Percentiles rank a stretch among this genome's conserved stretches.
Conservation (phyloP, 2,113 vertebrate genomes). For the Cervus canadensis region DNA sequence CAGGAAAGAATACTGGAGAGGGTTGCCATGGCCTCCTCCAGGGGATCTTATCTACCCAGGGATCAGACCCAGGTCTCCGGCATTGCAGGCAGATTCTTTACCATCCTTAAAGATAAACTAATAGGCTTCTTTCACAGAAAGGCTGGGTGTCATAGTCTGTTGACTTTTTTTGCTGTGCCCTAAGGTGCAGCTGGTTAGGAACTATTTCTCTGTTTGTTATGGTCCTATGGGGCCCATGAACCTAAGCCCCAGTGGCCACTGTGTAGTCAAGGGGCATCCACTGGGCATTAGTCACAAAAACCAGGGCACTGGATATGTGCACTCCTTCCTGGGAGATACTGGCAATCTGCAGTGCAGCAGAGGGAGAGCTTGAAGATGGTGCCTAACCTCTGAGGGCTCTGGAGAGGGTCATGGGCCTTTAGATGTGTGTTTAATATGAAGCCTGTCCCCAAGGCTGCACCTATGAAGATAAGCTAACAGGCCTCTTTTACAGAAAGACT, state of each 20-base stretch:
- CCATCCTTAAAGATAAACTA: background rate
- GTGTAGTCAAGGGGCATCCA: background rate
- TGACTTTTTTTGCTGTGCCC: background rate
- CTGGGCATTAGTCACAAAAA: background rate
- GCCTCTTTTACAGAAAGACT: background rate
- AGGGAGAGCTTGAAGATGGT: background rate
- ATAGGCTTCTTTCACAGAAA: background rate
- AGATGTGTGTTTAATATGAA: background rate
- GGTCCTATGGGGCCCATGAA: background rate
- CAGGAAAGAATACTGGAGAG: background rate
- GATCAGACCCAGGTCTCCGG: background rate
- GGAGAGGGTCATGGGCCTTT: background rate
- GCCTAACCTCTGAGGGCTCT: background rate
- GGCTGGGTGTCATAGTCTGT: background rate
- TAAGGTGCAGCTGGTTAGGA: background rate
- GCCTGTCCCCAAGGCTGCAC: background rate
- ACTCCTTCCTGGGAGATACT: background rate
- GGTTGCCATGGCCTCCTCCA: background rate
- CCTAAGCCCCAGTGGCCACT: background rate
- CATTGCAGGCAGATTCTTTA: background rate
- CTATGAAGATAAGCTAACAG: background rate
- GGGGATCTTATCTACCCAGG: background rate
- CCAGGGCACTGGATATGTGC: background rate
- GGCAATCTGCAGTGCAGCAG: background rate
- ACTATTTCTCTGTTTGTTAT: background rate